Evolutionary conservation across 1,140 invertebrate species (phyloP).

Genomic region (Eulimnadia texana): DNA sequence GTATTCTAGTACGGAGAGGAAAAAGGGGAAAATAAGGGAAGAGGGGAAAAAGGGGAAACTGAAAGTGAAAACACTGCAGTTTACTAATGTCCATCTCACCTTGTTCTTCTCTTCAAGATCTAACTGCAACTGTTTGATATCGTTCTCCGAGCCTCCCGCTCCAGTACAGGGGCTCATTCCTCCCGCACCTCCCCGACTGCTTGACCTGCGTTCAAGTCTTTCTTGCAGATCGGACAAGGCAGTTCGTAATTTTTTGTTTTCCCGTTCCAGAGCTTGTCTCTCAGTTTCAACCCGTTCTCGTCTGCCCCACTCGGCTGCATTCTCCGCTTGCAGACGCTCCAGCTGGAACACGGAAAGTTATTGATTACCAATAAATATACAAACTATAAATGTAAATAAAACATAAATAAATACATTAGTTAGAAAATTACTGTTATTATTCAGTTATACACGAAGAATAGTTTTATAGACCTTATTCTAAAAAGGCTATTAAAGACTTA

Average conservation of each 20-base stretch:
- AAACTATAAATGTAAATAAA: neutral
- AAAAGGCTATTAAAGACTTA: no score
- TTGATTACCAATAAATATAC: slow-evolving; percentile 11
- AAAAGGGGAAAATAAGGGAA: no score
- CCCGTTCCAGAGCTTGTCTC: slow-evolving; percentile 66
- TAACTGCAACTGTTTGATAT: slow-evolving; percentile 52
- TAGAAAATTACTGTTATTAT: no score
- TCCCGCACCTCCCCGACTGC: slow-evolving; percentile 24
- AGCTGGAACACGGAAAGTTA: slow-evolving; percentile 46
- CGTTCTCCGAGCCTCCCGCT: slow-evolving; percentile 39
- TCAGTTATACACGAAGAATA: no score
- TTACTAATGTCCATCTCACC: no score
- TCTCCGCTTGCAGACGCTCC: slow-evolving; percentile 73
- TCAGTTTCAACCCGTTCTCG: slow-evolving; percentile 77
- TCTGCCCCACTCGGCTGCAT: slow-evolving; percentile 83
- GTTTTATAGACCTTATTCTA: no score
- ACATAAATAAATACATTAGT: slow-evolving; percentile 2
- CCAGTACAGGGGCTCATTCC: no score
- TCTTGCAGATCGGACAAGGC: slow-evolving; percentile 73
- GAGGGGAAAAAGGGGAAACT: no score
- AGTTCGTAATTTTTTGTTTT: slow-evolving; percentile 71
- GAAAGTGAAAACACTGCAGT: no score
- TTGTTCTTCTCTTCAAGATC: slow-evolving; percentile 57
- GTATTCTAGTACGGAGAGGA: no score
- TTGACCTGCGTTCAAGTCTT: slow-evolving; percentile 37